Conservation (phyloP, 2,797 vertebrate species). For the Babyrousa celebensis region DNA sequence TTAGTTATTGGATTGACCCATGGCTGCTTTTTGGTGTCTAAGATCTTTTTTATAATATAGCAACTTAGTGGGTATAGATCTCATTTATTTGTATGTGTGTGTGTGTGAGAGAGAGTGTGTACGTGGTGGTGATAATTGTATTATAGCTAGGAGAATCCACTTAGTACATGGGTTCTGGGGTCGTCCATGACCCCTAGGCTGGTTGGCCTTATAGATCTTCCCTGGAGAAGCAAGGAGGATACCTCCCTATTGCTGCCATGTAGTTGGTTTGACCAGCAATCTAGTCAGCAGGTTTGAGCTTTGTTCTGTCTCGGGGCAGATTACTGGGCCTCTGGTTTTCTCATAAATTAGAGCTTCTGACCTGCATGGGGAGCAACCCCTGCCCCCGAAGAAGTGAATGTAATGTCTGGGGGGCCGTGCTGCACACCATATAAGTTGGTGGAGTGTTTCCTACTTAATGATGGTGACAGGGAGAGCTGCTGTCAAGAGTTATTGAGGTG, state of each 20-base stretch:
- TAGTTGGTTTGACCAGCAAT: background rate
- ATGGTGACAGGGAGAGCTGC: background rate
- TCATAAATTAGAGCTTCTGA: conserved; percentile 59
- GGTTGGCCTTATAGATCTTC: background rate
- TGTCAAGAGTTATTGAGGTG: background rate
- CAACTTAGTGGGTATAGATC: background rate
- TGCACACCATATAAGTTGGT: background rate
- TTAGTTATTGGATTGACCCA: background rate
- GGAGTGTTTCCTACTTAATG: background rate
- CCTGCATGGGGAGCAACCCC: background rate
- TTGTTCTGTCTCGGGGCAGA: conserved; percentile 27
- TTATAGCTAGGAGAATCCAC: background rate
- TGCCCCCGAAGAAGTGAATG: conserved; percentile 39
- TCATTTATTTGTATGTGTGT: background rate
- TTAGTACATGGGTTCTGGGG: rapidly evolving
- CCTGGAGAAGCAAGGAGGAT: background rate
- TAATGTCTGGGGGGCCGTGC: background rate
- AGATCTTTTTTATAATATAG: background rate
- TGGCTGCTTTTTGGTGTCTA: background rate
- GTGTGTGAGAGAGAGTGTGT: background rate
- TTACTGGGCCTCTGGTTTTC: conserved; percentile 28
- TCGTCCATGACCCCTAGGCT: rapidly evolving
- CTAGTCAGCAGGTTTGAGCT: conserved; percentile 14
- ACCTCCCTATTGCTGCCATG: background rate
- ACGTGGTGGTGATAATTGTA: background rate